phyloP scores from a whole-genome alignment of 2,113 vertebrate genomes.

The Regulus satrapa region DNA sequence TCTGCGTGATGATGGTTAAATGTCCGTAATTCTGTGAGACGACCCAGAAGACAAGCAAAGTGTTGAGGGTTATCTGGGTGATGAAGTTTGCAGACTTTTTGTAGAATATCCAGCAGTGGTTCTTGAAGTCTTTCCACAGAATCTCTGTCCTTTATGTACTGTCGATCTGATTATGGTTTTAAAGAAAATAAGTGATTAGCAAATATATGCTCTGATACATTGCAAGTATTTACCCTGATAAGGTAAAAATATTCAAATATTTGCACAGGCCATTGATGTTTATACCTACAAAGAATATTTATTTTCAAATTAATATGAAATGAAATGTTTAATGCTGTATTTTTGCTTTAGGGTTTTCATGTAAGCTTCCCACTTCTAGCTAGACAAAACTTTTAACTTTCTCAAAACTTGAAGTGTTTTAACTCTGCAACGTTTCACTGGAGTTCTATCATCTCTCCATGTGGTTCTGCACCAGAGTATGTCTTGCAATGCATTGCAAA shows the following conservation, averaged over 20 bases:
- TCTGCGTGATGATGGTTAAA: constrained; percentile 94
- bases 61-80: constrained; percentile 89
- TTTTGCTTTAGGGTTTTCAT: neutral
- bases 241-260: neutral
- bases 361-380: neutral
- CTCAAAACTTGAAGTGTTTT: neutral
- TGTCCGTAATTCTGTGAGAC: constrained; percentile 91
- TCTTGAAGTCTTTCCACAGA: constrained; percentile 94
- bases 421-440: neutral
- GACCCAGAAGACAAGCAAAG: constrained; percentile 93
- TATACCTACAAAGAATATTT: neutral
- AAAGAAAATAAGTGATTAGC: neutral
- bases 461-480: neutral
- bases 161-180: constrained; percentile 79
- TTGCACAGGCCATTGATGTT: neutral
- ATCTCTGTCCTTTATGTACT: constrained; percentile 88
- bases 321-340: neutral
- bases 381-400: neutral
- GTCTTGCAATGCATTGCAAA: neutral
- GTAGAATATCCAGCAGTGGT: constrained; percentile 85
- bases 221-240: neutral
- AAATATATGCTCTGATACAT: neutral
- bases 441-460: neutral
- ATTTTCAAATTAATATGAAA: neutral
- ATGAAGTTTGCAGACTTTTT: constrained; percentile 86